Evolutionary conservation across 2,113 vertebrate genomes (phyloP).

Genomic region (Rhinoderma darwinii): DNA sequence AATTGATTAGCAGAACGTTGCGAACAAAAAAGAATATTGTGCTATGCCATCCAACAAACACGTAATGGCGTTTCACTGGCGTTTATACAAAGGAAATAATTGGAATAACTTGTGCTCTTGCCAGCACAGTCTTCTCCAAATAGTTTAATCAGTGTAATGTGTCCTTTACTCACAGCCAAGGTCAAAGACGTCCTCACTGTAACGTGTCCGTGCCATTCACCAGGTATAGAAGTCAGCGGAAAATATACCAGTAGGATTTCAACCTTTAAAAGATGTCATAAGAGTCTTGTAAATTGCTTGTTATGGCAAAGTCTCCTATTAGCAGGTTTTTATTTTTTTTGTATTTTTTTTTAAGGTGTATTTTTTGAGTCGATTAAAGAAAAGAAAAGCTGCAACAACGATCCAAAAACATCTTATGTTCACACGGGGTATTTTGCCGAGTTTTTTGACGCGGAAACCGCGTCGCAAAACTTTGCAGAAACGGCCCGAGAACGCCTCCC

Average conservation of each 20-base stretch:
- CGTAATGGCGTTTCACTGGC: neutral
- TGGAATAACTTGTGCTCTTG: constrained; percentile 9
- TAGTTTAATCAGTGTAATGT: constrained; percentile 28
- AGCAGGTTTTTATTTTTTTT: neutral
- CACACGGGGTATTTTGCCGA: no score
- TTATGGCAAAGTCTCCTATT: neutral
- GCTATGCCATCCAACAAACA: neutral
- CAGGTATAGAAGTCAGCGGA: neutral
- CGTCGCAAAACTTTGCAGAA: no score
- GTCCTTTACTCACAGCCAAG: constrained; percentile 12
- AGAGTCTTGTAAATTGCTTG: neutral
- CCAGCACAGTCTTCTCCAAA: neutral
- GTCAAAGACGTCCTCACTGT: neutral
- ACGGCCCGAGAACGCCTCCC: no score
- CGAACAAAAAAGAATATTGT: neutral
- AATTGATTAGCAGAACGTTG: neutral
- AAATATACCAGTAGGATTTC: neutral
- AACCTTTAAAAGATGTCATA: neutral
- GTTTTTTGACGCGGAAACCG: no score
- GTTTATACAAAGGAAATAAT: neutral
- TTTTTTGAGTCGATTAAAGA: neutral
- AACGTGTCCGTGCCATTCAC: neutral
- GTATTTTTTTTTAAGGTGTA: neutral
- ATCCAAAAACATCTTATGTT: neutral
- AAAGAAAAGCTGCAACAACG: neutral